A percentile compares a stretch with the other conserved stretches of the same genome.
Evolutionary conservation across 2,888 invertebrate genomes (phyloP).

Genomic region (Philaethria dido): DNA sequence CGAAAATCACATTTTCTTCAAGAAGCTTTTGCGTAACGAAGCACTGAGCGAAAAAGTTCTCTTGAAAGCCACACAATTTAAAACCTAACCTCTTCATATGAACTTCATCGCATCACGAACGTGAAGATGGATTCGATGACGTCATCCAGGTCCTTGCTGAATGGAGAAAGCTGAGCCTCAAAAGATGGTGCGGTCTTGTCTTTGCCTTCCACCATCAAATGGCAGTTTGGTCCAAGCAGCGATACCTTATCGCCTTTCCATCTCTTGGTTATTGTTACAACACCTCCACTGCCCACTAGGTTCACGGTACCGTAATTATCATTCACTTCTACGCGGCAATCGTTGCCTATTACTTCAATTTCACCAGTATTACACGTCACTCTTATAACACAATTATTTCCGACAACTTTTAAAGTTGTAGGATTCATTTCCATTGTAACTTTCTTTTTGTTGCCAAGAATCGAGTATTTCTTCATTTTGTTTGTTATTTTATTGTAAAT

Average conservation of each 20-base stretch:
- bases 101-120: constrained; percentile 74
- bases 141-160: constrained; percentile 77
- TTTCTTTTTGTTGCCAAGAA: constrained; percentile 79
- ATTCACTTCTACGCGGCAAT: constrained; percentile 69
- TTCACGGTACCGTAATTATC: constrained; percentile 70
- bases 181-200: constrained; percentile 61
- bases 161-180: constrained; percentile 75
- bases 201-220: constrained; percentile 70
- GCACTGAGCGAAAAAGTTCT: constrained; percentile 7
- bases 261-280: constrained; percentile 64
- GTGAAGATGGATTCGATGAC: constrained; percentile 77
- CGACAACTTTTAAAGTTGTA: constrained; percentile 70
- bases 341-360: constrained; percentile 78
- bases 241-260: constrained; percentile 70
- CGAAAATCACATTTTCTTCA: background rate
- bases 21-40: constrained; percentile 10
- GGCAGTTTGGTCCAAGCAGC: constrained; percentile 65
- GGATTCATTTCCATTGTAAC: constrained; percentile 75
- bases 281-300: constrained; percentile 70
- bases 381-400: constrained; percentile 71
- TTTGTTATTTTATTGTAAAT: background rate
- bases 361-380: constrained; percentile 70
- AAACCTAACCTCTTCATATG: constrained; percentile 31
- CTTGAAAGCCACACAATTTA: constrained; percentile 21
- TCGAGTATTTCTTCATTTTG: constrained; percentile 76